phyloP scores from a whole-genome alignment of 2,888 invertebrate species.

The Synanthedon formicaeformis region DNA sequence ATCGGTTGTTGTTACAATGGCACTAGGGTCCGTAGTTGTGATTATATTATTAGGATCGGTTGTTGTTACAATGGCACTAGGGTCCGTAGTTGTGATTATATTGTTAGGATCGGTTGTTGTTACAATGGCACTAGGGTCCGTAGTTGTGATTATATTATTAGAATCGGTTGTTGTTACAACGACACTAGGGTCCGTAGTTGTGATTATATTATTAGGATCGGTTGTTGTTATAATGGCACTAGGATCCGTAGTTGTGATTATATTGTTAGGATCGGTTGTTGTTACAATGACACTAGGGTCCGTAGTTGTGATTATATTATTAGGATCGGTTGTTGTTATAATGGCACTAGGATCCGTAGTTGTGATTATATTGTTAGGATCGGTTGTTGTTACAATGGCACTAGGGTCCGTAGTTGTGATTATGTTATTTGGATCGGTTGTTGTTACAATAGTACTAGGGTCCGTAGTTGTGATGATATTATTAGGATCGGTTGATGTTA shows the following conservation, averaged over 20 bases:
- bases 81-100: constrained; percentile 2
- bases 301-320: neutral
- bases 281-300: neutral
- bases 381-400: neutral
- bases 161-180: constrained; percentile 1
- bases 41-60: neutral
- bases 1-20: constrained; percentile 1
- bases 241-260: constrained; percentile 4
- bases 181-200: constrained; percentile 4
- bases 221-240: constrained; percentile 3
- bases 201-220: constrained; percentile 1
- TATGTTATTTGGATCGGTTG: neutral
- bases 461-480: constrained; percentile 3
- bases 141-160: neutral
- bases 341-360: neutral
- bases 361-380: neutral
- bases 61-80: constrained; percentile 1
- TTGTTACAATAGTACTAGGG: constrained; percentile 1
- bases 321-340: neutral
- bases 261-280: neutral
- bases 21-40: constrained; percentile 4
- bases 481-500: neutral
- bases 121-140: constrained; percentile 3
- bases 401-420: neutral
- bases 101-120: neutral